Conservation (phyloP, 2,797 vertebrate genomes). For the Passerculus sandwichensis region DNA sequence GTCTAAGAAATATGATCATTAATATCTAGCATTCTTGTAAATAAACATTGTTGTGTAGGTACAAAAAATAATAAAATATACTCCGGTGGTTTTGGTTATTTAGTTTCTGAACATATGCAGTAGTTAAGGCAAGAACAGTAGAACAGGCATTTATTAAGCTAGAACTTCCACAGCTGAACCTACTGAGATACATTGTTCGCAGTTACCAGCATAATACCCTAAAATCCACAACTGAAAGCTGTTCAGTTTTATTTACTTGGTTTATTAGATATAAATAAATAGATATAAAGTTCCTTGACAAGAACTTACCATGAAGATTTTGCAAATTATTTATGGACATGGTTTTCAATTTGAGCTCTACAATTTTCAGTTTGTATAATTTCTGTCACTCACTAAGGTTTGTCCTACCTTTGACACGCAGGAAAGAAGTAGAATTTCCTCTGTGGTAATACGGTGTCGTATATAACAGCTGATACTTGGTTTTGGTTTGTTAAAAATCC, state of each 20-base stretch:
- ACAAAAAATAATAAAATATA: not conserved
- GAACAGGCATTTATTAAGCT: not conserved
- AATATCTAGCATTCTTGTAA: not conserved
- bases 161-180: not conserved
- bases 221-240: not conserved
- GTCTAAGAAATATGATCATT: not conserved
- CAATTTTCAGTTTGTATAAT: constrained; percentile 1
- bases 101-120: not conserved
- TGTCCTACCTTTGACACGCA: constrained; percentile 10
- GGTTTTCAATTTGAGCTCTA: not conserved
- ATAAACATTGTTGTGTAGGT: not conserved
- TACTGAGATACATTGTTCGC: not conserved
- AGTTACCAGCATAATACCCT: not conserved
- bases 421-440: constrained; percentile 39
- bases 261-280: not conserved
- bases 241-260: not conserved
- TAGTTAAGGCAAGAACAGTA: not conserved
- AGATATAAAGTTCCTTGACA: not conserved
- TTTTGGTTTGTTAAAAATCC: constrained; percentile 34
- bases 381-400: constrained; percentile 25
- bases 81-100: fast-evolving
- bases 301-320: constrained; percentile 4
- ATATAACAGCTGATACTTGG: not conserved
- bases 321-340: not conserved
- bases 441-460: constrained; percentile 22